phyloP scores from a whole-genome alignment of 1,140 invertebrate genomes.

The Neocloeon triangulifer region DNA sequence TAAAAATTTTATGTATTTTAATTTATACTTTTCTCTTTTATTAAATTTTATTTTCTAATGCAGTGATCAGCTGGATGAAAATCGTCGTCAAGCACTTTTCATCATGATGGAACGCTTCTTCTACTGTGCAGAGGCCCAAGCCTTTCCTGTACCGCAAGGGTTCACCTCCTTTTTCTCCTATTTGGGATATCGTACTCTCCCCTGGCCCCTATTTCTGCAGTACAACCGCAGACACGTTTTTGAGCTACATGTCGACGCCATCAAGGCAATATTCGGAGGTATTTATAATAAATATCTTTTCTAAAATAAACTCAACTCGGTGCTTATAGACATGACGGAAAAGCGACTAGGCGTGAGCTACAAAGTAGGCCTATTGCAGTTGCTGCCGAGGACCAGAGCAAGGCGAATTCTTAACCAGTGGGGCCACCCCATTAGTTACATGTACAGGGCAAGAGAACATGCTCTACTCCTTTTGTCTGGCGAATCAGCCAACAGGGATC shows the following conservation, averaged over 20 bases:
- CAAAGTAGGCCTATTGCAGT: slow-evolving; percentile 46
- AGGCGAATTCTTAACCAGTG: slow-evolving; percentile 53
- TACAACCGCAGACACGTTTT: slow-evolving; percentile 59
- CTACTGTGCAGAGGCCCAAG: slow-evolving; percentile 48
- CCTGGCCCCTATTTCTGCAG: slow-evolving; percentile 51
- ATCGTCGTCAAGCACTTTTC: slow-evolving; percentile 41
- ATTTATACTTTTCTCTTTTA: too few relatives aligned
- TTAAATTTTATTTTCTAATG: too few relatives aligned
- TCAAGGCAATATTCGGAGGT: slow-evolving; percentile 63
- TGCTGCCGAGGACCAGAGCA: slow-evolving; percentile 47
- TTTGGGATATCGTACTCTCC: slow-evolving; percentile 49
- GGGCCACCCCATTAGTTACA: slow-evolving; percentile 49
- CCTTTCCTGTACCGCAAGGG: slow-evolving; percentile 61
- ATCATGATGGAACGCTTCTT: slow-evolving; percentile 51
- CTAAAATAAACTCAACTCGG: background rate
- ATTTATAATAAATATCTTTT: too few relatives aligned
- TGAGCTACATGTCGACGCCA: slow-evolving; percentile 64
- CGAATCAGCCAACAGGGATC: too few relatives aligned
- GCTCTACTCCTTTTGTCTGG: slow-evolving; percentile 51
- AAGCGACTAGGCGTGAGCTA: slow-evolving; percentile 31
- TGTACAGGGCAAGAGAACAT: slow-evolving; percentile 55
- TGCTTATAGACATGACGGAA: slow-evolving; percentile 37
- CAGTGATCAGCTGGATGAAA: slow-evolving; percentile 46
- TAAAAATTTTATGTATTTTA: too few relatives aligned
- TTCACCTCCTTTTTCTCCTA: slow-evolving; percentile 72